These are phyloP conservation scores for Rhaphigaster nebulosa DNA, from an alignment of 2,888 invertebrate species.

Conservation along the genomic window DNA sequence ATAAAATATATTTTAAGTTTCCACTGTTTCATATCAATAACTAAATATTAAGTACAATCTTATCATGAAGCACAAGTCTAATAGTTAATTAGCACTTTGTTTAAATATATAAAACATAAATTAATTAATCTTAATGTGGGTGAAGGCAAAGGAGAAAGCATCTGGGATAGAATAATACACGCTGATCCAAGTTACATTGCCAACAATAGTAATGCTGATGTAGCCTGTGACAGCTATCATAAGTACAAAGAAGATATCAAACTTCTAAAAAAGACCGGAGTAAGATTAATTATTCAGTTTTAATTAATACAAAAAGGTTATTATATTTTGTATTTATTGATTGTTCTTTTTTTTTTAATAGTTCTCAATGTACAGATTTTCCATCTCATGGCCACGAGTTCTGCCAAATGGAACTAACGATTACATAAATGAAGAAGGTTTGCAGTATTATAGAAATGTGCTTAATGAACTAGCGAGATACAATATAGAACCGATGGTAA, in stretches of 20 bases:
- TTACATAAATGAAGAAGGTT: conserved; percentile 77
- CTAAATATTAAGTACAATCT: too few species aligned
- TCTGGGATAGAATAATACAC: conserved; percentile 79
- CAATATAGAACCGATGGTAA: conserved; percentile 71
- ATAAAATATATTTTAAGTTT: too few species aligned
- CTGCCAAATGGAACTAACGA: conserved; percentile 79
- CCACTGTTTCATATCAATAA: too few species aligned
- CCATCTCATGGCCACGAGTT: conserved; percentile 82
- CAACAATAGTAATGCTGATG: conserved; percentile 75
- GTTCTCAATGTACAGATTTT: conserved; percentile 77
- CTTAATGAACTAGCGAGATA: conserved; percentile 77
- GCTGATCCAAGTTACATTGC: conserved; percentile 71
- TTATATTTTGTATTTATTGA: too few species aligned
- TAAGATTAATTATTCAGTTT: conserved; percentile 65
- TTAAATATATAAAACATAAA: not conserved
- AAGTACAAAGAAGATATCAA: conserved; percentile 75
- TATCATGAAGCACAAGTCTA: too few species aligned
- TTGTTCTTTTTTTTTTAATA: conserved; percentile 33
- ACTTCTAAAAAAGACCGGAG: conserved; percentile 73
- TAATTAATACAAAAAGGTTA: too few species aligned
- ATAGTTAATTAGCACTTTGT: too few species aligned
- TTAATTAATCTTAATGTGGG: not conserved
- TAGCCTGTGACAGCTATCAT: conserved; percentile 79
- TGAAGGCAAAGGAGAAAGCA: conserved; percentile 75
- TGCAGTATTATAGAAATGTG: conserved; percentile 83